These are phyloP conservation scores for Panagrolaimus sp. DNA, from an alignment of 1,140 invertebrate genomes.

Conservation along the genomic window DNA sequence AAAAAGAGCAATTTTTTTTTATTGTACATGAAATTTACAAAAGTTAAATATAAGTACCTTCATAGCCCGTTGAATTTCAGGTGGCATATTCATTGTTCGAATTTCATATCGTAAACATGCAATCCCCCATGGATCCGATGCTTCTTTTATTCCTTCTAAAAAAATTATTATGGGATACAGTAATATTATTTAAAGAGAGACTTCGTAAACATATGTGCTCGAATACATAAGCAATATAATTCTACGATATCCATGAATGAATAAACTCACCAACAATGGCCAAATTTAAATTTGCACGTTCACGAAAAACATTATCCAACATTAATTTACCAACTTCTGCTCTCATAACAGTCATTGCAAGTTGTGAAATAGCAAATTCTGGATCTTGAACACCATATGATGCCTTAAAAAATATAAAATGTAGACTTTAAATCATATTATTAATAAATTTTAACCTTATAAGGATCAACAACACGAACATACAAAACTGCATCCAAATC, in stretches of 20 bases:
- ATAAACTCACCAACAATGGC: constrained; percentile 71
- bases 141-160: constrained; percentile 85
- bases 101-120: constrained; percentile 94
- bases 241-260: neutral
- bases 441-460: constrained; percentile 65
- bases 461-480: constrained; percentile 86
- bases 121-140: constrained; percentile 92
- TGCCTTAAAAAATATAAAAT: constrained; percentile 63
- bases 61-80: constrained; percentile 93
- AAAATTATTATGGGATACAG: neutral
- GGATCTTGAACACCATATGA: constrained; percentile 99
- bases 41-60: constrained; percentile 66
- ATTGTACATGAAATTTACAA: no score
- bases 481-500: constrained; percentile 96
- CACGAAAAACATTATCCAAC: constrained; percentile 91
- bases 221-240: no score
- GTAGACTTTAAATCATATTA: constrained; percentile 17
- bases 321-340: constrained; percentile 96
- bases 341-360: constrained; percentile 97
- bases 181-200: constrained; percentile 18
- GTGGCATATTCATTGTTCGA: constrained; percentile 84
- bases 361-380: constrained; percentile 95
- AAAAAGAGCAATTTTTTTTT: no score
- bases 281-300: constrained; percentile 87
- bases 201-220: no score